Base-by-base conservation (phyloP, 2,797 vertebrate species). In the Setipinna tenuifilis region DNA sequence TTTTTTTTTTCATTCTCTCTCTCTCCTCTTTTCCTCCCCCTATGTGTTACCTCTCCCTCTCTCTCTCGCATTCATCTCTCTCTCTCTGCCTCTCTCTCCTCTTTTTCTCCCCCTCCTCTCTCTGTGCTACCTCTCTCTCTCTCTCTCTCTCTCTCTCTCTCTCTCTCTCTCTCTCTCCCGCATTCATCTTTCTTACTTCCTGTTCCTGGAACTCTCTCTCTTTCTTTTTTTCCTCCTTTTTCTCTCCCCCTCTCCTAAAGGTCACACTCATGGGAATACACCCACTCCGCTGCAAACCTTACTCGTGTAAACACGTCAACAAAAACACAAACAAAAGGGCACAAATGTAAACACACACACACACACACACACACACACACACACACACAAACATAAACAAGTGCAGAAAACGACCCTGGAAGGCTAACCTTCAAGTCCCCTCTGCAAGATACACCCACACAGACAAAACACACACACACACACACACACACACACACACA, bases 391-490 rank as follows among this genome's bases (percentile, higher is more conserved):
- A 6, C 31, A 75, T 19, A 35, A 31, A 35, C 68, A 68, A 68
- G 25, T 21, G 28, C 25, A 11, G 11, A 35, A 31, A 75, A 75
- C 31, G 68, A 75, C 68, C 68, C 12, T 25, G 25, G 23, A 68
- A 68, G 28, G 25, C 25, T 68, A 68, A 68, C 62, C 61, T 65
- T 75, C 68, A 17, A 2, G 2, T 16, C 31, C 68, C 28, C 68
- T 41, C 65, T 35, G 14, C 14, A 35, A 28, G 25, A 75, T 35
- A 35, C 65, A 17, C 28, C 25, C 25, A 71, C 65, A 71, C 65
- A 19, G 10, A 48, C 46, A 10, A 48, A 48, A 31, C 62, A 41
- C 48, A 59, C 71, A 91, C 90, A 89, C 89, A 85, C 88, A 5
- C 48, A 85, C 59, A 48, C 44, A 83, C 61, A 83, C 21, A 83